Base-by-base conservation (phyloP, 2,888 invertebrate genomes). In the Phaedon cochleariae region DNA sequence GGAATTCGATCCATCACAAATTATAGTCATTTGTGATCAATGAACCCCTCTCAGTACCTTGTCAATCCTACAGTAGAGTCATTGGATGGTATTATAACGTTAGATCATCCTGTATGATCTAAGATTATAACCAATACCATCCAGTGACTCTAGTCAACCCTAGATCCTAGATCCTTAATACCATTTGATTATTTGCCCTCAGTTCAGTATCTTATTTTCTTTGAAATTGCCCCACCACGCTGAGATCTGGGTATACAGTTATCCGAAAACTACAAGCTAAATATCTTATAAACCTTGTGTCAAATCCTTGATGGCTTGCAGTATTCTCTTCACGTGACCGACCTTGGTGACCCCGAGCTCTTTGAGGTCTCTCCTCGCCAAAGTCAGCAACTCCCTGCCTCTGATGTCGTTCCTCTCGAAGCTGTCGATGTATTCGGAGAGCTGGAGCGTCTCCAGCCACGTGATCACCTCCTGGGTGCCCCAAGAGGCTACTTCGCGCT, bases 271-370 rank as follows among this genome's bases (percentile, higher is more conserved):
- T 65, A 65, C 65, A 20, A 18, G 9, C 49, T 62, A 58, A 64
- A 58, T 61, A 64, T 67, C n/a, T 80, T 81, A 81, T 75, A 79
- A 78, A 68, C 82, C 81, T 78, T 83, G 83, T 64, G 82, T 81
- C 70, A 94, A 85, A 82, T 97, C 96, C 84, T 94, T 94, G 69
- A 97, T 94, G 20, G 94, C 96, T 82, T 96, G 95, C 71, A 96
- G 89, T 73, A 98, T 94, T 78, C 98, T 89, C 85, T 98, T 98
- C 29, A 97, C 92, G 82, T 98, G 98, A 0, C 98, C 98, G 57
- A 98, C 95, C 85, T 98, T 98, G 9, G 92, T 92, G 59, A 98
- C 92, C 7, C 97, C 97, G 51, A 98, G 87, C 73, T 98, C 98
- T 81, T 96, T 90, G 3, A 95, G 86, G 82, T 95, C 95, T 15